Conservation (phyloP, 2,797 vertebrate species). For the Chaetodon trifasciatus region DNA sequence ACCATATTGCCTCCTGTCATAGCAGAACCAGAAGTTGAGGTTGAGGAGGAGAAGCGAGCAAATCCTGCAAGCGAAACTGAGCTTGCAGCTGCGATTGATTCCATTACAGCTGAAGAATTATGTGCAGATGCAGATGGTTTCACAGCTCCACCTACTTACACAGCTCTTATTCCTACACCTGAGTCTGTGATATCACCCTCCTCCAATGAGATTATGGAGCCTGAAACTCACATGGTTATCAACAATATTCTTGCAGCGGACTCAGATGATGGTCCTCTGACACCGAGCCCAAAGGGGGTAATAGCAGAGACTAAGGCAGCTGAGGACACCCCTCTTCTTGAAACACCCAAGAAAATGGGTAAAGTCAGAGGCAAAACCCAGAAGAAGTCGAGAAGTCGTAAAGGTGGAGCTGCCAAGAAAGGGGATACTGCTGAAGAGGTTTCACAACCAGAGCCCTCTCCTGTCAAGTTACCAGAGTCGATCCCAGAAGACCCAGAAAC, state of each 20-base stretch:
- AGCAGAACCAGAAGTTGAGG: conserved; percentile 80
- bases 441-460: conserved; percentile 79
- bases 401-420: conserved; percentile 87
- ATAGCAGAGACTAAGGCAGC: conserved; percentile 82
- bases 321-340: conserved; percentile 71
- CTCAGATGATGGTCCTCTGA: conserved; percentile 70
- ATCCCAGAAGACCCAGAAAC: conserved; percentile 87
- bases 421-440: conserved; percentile 70
- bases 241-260: conserved; percentile 87
- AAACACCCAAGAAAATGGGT: conserved; percentile 87
- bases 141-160: conserved; percentile 89
- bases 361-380: conserved; percentile 89
- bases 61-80: conserved; percentile 97
- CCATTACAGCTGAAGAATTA: conserved; percentile 94
- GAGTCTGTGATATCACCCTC: conserved; percentile 84
- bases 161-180: conserved; percentile 83
- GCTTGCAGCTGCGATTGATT: conserved; percentile 97
- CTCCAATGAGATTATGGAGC: conserved; percentile 89
- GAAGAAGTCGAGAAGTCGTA: conserved; percentile 88
- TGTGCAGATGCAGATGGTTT: conserved; percentile 92
- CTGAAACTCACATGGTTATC: conserved; percentile 88
- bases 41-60: conserved; percentile 91
- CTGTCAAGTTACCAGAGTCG: conserved; percentile 85
- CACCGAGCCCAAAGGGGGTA: conserved; percentile 65
- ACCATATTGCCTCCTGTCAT: conserved; percentile 79